phyloP scores from a whole-genome alignment of 2,113 vertebrate genomes.

The Notiomystis cincta region DNA sequence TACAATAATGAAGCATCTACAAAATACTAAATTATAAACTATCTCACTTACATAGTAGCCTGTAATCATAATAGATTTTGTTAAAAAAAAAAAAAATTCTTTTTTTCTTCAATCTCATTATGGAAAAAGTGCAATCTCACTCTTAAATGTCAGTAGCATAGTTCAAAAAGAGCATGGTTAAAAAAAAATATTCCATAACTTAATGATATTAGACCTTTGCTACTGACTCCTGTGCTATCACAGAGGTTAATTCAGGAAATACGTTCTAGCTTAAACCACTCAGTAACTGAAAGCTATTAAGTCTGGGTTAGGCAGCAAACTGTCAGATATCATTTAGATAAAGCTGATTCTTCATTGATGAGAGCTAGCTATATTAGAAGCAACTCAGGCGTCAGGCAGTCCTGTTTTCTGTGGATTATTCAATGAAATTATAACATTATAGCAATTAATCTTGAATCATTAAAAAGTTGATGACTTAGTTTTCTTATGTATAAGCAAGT shows the following conservation, averaged over 20 bases:
- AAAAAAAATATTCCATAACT: neutral
- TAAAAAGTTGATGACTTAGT: neutral
- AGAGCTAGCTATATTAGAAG: neutral
- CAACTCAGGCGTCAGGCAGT: neutral
- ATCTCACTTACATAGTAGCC: neutral
- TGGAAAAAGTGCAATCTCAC: neutral
- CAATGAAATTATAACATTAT: neutral
- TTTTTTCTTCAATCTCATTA: neutral
- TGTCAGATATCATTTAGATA: conserved; percentile 2
- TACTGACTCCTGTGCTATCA: neutral
- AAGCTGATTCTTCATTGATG: neutral
- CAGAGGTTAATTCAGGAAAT: neutral
- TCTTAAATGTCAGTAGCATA: neutral
- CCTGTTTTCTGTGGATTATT: neutral
- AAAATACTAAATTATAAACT: neutral
- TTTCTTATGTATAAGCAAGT: neutral
- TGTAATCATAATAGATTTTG: neutral
- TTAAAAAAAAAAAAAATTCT: neutral
- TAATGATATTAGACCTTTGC: neutral
- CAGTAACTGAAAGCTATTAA: neutral
- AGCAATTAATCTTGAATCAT: neutral
- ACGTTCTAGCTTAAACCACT: neutral
- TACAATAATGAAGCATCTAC: neutral
- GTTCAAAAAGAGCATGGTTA: neutral
- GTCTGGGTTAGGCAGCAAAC: neutral